Evolutionary conservation across 2,113 vertebrate genomes (phyloP).

Genomic region (Poeciliopsis prolifica): DNA sequence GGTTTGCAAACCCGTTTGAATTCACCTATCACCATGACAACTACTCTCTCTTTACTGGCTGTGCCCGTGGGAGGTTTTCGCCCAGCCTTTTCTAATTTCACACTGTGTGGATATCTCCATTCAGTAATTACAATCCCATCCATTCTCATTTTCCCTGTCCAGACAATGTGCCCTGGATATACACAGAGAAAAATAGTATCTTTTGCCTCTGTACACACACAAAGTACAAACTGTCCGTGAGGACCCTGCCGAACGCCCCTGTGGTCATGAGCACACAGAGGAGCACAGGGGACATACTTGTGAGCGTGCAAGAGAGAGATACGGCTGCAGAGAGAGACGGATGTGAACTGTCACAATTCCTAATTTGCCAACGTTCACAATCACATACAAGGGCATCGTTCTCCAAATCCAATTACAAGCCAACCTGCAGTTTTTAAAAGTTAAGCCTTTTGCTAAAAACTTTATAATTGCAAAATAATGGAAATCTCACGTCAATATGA

Average conservation of each 20-base stretch:
- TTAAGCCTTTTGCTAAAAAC: conserved; percentile 49
- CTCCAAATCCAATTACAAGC: conserved; percentile 70
- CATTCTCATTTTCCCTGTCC: conserved; percentile 77
- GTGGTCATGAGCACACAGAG: conserved; percentile 23
- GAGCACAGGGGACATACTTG: background rate
- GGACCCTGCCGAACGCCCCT: conserved; percentile 33
- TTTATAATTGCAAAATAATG: conserved; percentile 59
- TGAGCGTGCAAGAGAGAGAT: conserved; percentile 27
- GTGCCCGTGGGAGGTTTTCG: conserved; percentile 70
- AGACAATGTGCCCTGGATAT: conserved; percentile 69
- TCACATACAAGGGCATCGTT: conserved; percentile 49
- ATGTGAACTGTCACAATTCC: conserved; percentile 62
- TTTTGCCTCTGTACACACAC: conserved; percentile 39
- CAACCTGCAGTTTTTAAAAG: conserved; percentile 42
- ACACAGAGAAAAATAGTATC: conserved; percentile 43
- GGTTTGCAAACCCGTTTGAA: conserved; percentile 70
- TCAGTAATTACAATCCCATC: conserved; percentile 78
- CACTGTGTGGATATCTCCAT: conserved; percentile 81
- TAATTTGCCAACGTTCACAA: conserved; percentile 50
- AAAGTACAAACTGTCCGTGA: conserved; percentile 10
- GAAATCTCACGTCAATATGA: conserved; percentile 17
- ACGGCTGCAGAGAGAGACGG: conserved; percentile 49
- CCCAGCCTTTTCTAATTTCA: conserved; percentile 80
- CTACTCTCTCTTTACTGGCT: conserved; percentile 68
- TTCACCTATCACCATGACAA: conserved; percentile 79